Base-by-base conservation (phyloP, 1,140 invertebrate genomes). In the Semibalanus balanoides region DNA sequence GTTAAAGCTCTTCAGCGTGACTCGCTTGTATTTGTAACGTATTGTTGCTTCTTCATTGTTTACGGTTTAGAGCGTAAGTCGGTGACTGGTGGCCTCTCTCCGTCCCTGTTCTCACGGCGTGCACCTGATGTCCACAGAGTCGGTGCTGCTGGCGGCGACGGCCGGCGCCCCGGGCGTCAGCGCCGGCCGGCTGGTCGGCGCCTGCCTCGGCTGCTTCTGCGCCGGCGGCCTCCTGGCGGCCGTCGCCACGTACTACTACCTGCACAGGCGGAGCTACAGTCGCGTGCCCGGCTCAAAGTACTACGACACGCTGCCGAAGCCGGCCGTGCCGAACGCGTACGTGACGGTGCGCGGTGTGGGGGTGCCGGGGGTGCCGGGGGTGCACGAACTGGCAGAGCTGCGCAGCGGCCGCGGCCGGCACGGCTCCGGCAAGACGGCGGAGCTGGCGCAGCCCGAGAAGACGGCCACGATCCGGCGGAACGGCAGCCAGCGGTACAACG, bases 321-420 rank as follows among this genome's bases (percentile, higher is more conserved):
- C 89, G 28, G 85, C 87, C 0, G 92, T 91, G 81, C 91, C 91
- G 80, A 93, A 93, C 82, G 90, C 91, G 77, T 93, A 93, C 81
- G 91, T 92, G 71, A 89, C 90, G n/a, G 88, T 93, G 40, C 91
- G 90, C 0, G 76, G 74, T 43, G 77, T n/a, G n/a, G n/a, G n/a
- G n/a, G n/a, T n/a, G n/a, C n/a, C n/a, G n/a, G n/a, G n/a, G n/a
- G 35, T 40, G 35, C 35, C 35, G 35, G 35, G 35, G 5, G 35
- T 64, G 11, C 51, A 64, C 11, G 51, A 64, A 19, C 51, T 64
- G 51, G 51, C 51, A 1, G 51, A 64, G 51, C 51, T 64, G 11
- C 11, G 22, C 1, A 64, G 22, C 51, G 51, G 51, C 51, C 51
- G 51, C 51, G 14, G 51, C 51, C 51, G 51, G 14, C 11, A 64